Conservation (phyloP, 2,113 vertebrate genomes). For the Egretta garzetta region DNA sequence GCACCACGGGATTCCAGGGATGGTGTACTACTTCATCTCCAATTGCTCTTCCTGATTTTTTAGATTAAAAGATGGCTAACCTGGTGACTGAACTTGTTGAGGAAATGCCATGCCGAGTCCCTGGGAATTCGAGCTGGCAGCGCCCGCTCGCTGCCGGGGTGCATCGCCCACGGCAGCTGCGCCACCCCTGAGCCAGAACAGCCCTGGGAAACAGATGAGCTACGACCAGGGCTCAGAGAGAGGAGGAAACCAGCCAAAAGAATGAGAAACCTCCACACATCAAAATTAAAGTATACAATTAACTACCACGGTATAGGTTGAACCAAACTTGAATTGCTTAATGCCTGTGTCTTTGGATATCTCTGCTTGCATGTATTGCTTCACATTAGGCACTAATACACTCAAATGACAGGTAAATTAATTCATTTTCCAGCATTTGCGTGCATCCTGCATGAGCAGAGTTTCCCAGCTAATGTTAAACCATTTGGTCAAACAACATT, state of each 20-base stretch:
- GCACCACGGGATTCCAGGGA: not conserved
- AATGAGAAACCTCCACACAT: not conserved
- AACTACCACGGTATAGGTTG: not conserved
- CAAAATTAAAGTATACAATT: not conserved
- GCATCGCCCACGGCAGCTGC: not conserved
- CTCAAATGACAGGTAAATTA: not conserved
- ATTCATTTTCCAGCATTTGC: not conserved
- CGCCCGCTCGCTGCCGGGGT: not conserved
- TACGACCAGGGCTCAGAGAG: not conserved
- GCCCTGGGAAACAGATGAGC: slow-evolving; percentile 16
- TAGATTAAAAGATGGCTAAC: not conserved
- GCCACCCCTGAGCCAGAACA: not conserved
- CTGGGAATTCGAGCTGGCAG: not conserved
- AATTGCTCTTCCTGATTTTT: not conserved
- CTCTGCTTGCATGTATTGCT: not conserved
- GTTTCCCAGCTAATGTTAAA: not conserved
- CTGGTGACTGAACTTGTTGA: slow-evolving; percentile 8
- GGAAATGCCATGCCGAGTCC: not conserved
- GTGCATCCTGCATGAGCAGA: not conserved
- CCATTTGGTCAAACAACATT: not conserved
- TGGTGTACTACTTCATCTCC: not conserved
- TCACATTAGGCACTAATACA: not conserved
- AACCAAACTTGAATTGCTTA: not conserved
- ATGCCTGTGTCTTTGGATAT: not conserved
- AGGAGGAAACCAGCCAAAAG: not conserved